Evolutionary conservation across 2,797 vertebrate species (phyloP), one percentile per base, ranked within the genome.

Genomic region (Sebastolobus altivelis): DNA sequence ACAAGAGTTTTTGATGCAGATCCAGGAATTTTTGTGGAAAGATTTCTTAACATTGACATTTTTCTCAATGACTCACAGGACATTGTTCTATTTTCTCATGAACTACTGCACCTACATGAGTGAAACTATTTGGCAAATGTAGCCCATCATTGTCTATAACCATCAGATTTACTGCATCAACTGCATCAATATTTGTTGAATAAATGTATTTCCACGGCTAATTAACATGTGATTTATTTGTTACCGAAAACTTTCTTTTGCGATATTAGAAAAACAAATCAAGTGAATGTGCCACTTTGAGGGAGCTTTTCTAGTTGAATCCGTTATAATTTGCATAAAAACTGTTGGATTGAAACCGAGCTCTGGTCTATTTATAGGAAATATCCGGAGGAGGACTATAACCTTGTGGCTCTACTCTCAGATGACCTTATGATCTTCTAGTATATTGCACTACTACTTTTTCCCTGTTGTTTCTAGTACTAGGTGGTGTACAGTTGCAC

Each of bases 341-440:
- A 55, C 27, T 66, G 52, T 67, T 1, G 55, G 43, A 52, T n/a
- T 58, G 75, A 54, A 66, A 62, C 27, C 10, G 13, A 29, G 31
- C 65, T 61, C 35, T 2, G n/a, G 52, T 76, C 60, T 84, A 79
- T 82, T 86, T 80, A 63, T 77, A 59, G 73, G 38, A 69, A 37
- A 18, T 9, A 73, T 81, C 81, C 4, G 69, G 76, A 87, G 85
- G 80, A 84, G 81, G 87, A 73, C 11, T 18, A 1, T 56, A 62
- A 80, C 86, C 83, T 67, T 2, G 65, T 60, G 75, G 78, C 72
- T 74, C 72, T 38, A 6, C 81, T 80, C 59, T 84, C 76, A 31
- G 66, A 73, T 83, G 87, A 89, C 89, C 90, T 80, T 4, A 1
- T 63, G 83, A 82, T 73, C 82, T 72, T 49, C 20, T 2, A 10